Base-by-base conservation (phyloP, 2,797 vertebrate genomes). In the Arctocebus calabarensis region DNA sequence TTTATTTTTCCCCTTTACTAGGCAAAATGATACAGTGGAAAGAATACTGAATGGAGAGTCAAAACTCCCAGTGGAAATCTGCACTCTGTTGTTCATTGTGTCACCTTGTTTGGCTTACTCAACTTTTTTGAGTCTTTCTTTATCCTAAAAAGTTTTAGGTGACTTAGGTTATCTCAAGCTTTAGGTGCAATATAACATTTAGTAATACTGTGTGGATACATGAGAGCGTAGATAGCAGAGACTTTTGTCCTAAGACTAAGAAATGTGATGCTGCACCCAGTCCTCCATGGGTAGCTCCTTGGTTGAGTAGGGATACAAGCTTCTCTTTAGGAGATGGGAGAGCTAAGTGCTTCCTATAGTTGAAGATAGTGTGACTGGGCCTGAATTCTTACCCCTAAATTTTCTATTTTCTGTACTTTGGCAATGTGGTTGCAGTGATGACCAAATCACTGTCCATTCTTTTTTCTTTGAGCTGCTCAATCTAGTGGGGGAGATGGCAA, bases 111-210 rank as follows among this genome's bases (percentile, higher is more conserved):
- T 66, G 73, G 85, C 48, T 85, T 62, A 37, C 27, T 81, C 34
- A 83, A 48, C 22, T 68, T 85, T 87, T 37, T 6, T 62, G 7
- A 83, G n/a, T 85, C 81, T 90, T 92, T 75, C 83, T 95, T 78
- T 82, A 77, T 87, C 17, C 27, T 79, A 84, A 92, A 48, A 88
- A 61, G 23, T 48, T 52, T 52, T 52, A 52, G 48, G 14, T 52
- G 13, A 52, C 16, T 52, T 52, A 52, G 48, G 14, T 52, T 52
- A 52, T 45, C 40, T 75, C 61, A 87, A 64, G 88, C 55, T 91
- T 84, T 83, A 83, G 70, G 66, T 52, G 23, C 61, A 82, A 27
- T 32, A 27, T 84, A 78, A 88, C 66, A 73, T 61, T 79, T 45
- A 59, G 52, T 45, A 57, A 32, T 32, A 34, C 32, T 19, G 7